These are phyloP conservation scores for Cerastoderma edule DNA, from an alignment of 2,888 invertebrate species.

Conservation along the genomic window DNA sequence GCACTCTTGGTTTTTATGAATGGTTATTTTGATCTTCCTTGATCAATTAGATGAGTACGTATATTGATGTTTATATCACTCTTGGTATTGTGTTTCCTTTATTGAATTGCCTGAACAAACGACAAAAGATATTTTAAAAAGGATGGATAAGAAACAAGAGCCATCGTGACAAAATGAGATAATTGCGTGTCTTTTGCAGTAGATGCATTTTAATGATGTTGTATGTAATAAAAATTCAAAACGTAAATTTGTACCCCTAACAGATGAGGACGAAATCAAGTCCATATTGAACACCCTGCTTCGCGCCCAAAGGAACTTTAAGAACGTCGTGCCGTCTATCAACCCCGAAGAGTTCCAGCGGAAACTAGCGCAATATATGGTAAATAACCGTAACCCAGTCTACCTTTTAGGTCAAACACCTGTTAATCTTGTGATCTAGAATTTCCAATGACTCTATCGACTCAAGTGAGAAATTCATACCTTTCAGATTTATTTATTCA, in stretches of 20 bases:
- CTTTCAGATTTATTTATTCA: no score
- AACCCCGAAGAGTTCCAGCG: conserved; percentile 5
- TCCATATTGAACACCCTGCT: conserved; percentile 11
- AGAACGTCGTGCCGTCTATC: not conserved
- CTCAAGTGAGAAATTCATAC: no score
- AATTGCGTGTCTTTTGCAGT: not conserved
- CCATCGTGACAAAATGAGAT: not conserved
- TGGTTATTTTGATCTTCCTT: no score
- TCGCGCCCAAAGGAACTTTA: conserved; percentile 12
- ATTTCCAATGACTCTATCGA: no score
- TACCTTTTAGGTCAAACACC: no score
- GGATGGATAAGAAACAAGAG: not conserved
- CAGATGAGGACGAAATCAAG: conserved; percentile 12
- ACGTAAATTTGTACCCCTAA: not conserved
- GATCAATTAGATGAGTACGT: no score
- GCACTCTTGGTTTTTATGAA: no score
- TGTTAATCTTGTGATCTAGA: no score
- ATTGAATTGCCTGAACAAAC: not conserved
- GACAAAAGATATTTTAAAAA: not conserved
- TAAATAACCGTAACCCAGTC: no score
- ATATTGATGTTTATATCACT: no score
- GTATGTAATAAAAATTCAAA: not conserved
- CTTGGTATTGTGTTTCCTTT: not conserved
- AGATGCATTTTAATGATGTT: not conserved
- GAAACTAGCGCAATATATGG: conserved; percentile 8